These are phyloP conservation scores for Sternotherus odoratus DNA, from an alignment of 2,797 vertebrate genomes.

Conservation along the genomic window DNA sequence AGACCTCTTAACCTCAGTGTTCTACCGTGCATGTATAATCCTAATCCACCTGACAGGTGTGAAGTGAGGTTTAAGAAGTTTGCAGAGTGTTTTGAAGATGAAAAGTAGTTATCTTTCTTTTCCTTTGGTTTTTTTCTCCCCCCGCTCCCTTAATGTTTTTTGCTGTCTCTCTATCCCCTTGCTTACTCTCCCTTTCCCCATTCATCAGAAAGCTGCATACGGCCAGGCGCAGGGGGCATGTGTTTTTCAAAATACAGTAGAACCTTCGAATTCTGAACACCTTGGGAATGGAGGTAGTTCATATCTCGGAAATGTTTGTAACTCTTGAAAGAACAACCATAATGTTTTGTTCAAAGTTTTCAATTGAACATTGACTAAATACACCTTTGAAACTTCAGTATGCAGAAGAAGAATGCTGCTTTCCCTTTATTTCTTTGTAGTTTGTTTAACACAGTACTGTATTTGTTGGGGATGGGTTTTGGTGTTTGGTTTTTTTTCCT, in stretches of 20 bases:
- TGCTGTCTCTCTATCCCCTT: background rate
- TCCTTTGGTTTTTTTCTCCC: fast-evolving
- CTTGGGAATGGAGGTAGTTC: no score
- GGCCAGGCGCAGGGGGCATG: background rate
- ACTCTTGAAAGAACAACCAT: no score
- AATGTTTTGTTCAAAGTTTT: no score
- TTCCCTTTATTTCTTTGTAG: no score
- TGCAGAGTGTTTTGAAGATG: fast-evolving
- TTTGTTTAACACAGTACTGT: no score
- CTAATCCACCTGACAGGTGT: fast-evolving
- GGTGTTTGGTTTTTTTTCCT: no score
- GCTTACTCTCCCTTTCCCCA: background rate
- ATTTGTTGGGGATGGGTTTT: no score
- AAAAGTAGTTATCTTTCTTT: fast-evolving
- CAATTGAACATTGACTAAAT: no score
- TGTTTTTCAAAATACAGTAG: background rate
- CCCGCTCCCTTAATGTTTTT: fast-evolving
- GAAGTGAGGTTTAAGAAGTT: fast-evolving
- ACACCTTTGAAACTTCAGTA: no score
- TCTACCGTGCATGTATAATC: fast-evolving
- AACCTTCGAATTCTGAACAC: no score
- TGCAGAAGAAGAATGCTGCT: no score
- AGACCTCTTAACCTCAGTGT: fast-evolving
- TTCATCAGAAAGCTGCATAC: background rate
- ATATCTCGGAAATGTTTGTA: no score